phyloP scores from a whole-genome alignment of 2,888 invertebrate genomes.

The Tetheella fluctuosa region DNA sequence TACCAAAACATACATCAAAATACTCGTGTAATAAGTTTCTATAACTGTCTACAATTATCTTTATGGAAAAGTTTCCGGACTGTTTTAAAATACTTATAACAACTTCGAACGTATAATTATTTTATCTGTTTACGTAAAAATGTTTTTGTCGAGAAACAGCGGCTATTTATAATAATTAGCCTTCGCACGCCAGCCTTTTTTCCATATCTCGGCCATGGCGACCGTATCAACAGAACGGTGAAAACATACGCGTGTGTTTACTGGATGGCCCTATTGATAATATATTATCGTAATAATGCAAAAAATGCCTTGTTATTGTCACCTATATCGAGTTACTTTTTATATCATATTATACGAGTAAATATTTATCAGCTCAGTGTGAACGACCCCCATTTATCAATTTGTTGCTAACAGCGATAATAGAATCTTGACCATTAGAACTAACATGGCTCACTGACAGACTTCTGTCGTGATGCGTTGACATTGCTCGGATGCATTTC shows the following conservation, averaged over 20 bases:
- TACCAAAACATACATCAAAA: too few relatives aligned
- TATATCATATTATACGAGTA: conserved; percentile 35
- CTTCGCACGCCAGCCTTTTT: conserved; percentile 10
- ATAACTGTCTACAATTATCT: not conserved
- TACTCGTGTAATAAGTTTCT: not conserved
- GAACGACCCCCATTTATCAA: conserved; percentile 46
- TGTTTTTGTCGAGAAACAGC: not conserved
- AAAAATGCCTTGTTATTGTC: conserved; percentile 37
- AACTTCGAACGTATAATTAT: not conserved
- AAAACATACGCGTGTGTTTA: conserved; percentile 24
- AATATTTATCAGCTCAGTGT: conserved; percentile 40
- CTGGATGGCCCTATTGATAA: conserved; percentile 34
- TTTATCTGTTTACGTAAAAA: conserved; percentile 2
- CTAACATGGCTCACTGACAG: conserved; percentile 15
- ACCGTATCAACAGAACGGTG: conserved; percentile 33
- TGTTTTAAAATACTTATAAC: not conserved
- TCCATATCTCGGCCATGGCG: conserved; percentile 42
- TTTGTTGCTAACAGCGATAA: conserved; percentile 44
- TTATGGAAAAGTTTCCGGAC: not conserved
- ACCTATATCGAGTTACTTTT: conserved; percentile 47
- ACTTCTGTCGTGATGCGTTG: conserved; percentile 8
- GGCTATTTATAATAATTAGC: not conserved
- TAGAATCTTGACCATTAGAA: conserved; percentile 37
- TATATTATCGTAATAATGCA: conserved; percentile 35
- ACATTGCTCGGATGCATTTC: not conserved